Conservation (phyloP, 2,888 invertebrate species). For the Eupithecia inturbata region DNA sequence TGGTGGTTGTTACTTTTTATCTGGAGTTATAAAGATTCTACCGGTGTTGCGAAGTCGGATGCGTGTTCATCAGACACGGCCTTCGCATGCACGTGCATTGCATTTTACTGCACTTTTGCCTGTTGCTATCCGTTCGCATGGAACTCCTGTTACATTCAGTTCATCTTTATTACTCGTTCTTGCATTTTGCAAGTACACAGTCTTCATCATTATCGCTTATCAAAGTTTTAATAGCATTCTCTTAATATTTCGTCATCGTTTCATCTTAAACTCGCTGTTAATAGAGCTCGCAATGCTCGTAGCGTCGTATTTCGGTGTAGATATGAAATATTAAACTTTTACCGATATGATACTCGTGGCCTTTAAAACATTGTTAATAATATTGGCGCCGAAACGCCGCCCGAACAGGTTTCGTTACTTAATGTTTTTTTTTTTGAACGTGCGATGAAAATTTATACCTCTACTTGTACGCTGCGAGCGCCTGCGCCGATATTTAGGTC, state of each 20-base stretch:
- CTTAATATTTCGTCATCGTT: neutral
- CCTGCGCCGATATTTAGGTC: slow-evolving; percentile 79
- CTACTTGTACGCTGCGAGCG: slow-evolving; percentile 47
- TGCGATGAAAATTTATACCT: slow-evolving; percentile 56
- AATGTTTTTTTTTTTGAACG: slow-evolving; percentile 38
- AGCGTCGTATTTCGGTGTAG: slow-evolving; percentile 10
- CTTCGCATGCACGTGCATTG: slow-evolving; percentile 70
- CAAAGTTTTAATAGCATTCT: neutral
- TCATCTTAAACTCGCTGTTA: neutral
- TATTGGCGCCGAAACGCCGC: slow-evolving; percentile 36
- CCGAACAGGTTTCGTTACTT: slow-evolving; percentile 36
- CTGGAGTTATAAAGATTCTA: slow-evolving; percentile 65
- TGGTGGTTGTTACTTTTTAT: slow-evolving; percentile 51
- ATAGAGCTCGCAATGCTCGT: neutral
- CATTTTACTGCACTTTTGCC: slow-evolving; percentile 60
- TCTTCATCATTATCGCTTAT: neutral
- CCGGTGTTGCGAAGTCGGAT: slow-evolving; percentile 63
- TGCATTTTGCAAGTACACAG: slow-evolving; percentile 2
- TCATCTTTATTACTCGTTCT: slow-evolving; percentile 16
- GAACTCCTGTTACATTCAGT: slow-evolving; percentile 22
- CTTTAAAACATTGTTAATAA: slow-evolving; percentile 33
- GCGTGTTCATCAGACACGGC: slow-evolving; percentile 57
- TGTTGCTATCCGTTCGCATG: slow-evolving; percentile 51
- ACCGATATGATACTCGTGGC: slow-evolving; percentile 23
- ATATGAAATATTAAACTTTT: slow-evolving; percentile 23